Base-by-base conservation (phyloP, 2,113 vertebrate genomes). In the Camelus bactrianus region DNA sequence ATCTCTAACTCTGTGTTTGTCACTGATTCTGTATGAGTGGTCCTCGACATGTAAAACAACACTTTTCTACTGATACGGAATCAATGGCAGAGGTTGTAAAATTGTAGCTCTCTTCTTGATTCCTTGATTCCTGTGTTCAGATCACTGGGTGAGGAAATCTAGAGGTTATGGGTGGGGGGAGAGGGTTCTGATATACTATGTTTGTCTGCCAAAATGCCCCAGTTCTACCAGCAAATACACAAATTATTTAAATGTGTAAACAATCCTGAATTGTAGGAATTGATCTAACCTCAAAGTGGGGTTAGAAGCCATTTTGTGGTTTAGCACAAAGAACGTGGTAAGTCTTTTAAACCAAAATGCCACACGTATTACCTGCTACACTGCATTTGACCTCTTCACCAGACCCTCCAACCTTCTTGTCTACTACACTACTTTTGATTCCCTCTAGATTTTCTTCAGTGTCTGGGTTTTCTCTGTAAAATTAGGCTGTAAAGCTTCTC, bases 121-220 rank as follows among this genome's bases (percentile, higher is more conserved):
- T 95, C 91, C 73, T 91, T n/a, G n/a, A n/a, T n/a, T n/a, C n/a
- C n/a, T n/a, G 13, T 69, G 28, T 91, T 62, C 20, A 70, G 79
- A 32, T 38, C 35, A 60, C 20, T 62, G 17, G 10, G 58, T 6
- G 2, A 14, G 35, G 46, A 35, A n/a, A 86, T 64, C 22, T 69
- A 52, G 46, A 69, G 50, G n/a, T 91, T 79, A 67, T 19, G 8
- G 16, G 12, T 32, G 7, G 32, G 38, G 38, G 38, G 38, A 38
- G 38, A 38, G 38, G 46, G 13, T 46, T 48, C 30, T 62, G 56
- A 91, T 85, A 73, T 73, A 35, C n/a, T 22, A 3, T 5, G 0
- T 67, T 50, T 76, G 48, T 46, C n/a, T 3, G 19, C 52, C 32
- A 54, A 72, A 83, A 85, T 52, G 79, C 22, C n/a, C n/a, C 56